These are phyloP conservation scores for Periparus ater DNA, from an alignment of 2,797 vertebrate genomes.

Conservation along the genomic window DNA sequence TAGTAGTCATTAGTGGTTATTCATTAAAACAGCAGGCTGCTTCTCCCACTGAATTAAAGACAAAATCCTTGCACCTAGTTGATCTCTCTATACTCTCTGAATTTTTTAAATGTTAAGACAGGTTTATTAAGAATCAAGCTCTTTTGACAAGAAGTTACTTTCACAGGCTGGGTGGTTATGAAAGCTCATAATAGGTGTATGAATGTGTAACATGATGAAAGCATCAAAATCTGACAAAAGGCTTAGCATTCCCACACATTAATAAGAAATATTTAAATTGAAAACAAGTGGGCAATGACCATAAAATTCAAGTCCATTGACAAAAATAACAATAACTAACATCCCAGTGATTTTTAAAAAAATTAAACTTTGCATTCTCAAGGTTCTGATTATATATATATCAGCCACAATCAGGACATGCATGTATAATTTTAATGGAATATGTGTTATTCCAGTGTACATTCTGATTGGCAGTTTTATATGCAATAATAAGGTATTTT, in stretches of 20 bases:
- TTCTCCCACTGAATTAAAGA: slow-evolving; percentile 30
- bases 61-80: not conserved
- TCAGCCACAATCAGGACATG: not conserved
- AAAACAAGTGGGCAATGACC: not conserved
- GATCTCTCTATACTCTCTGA: not conserved
- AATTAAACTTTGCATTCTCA: not conserved
- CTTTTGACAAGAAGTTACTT: not conserved
- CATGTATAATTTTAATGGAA: not conserved
- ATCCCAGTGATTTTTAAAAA: not conserved
- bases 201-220: not conserved
- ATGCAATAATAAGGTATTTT: not conserved
- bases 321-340: not conserved
- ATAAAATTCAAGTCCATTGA: not conserved
- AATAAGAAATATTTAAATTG: not conserved
- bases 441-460: not conserved
- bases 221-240: not conserved
- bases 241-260: not conserved
- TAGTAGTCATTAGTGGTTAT: not conserved
- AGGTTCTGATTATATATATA: not conserved
- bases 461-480: not conserved
- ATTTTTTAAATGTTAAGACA: not conserved
- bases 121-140: not conserved
- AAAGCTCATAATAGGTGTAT: not conserved
- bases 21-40: slow-evolving; percentile 51
- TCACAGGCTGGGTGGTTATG: not conserved